Evolutionary conservation across 2,113 vertebrate genomes (phyloP).

Genomic region (Tragelaphus strepsiceros): DNA sequence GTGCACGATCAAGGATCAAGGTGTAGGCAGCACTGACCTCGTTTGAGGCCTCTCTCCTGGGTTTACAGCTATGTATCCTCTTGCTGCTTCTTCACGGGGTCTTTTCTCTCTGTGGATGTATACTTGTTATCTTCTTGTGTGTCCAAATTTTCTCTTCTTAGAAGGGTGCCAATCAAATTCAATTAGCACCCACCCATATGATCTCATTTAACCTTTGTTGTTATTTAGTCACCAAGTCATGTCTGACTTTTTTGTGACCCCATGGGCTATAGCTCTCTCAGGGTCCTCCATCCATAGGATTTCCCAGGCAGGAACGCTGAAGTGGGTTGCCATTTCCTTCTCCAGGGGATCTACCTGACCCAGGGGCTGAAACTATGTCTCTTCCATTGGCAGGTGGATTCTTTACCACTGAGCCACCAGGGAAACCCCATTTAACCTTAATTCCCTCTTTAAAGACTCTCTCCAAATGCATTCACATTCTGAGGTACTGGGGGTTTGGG

Average conservation of each 20-base stretch:
- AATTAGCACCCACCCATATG: background rate
- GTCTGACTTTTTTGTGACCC: background rate
- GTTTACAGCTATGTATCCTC: too few species aligned
- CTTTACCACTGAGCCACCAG: background rate
- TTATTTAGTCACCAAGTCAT: background rate
- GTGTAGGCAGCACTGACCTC: too few species aligned
- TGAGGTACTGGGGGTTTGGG: background rate
- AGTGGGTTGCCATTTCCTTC: background rate
- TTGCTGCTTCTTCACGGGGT: background rate
- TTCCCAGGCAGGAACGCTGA: accelerated
- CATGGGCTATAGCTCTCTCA: background rate
- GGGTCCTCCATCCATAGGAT: background rate
- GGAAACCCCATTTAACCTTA: background rate
- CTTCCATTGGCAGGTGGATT: background rate
- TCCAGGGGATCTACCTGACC: background rate
- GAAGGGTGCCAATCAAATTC: background rate
- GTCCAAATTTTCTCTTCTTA: background rate
- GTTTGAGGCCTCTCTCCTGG: background rate
- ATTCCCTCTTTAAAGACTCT: background rate
- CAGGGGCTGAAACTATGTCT: background rate
- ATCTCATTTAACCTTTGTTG: background rate
- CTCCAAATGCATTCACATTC: background rate
- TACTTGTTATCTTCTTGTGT: background rate
- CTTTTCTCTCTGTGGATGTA: accelerated
- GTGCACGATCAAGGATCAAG: background rate